phyloP scores from a whole-genome alignment of 2,888 invertebrate species.

The Anticlea derivata region DNA sequence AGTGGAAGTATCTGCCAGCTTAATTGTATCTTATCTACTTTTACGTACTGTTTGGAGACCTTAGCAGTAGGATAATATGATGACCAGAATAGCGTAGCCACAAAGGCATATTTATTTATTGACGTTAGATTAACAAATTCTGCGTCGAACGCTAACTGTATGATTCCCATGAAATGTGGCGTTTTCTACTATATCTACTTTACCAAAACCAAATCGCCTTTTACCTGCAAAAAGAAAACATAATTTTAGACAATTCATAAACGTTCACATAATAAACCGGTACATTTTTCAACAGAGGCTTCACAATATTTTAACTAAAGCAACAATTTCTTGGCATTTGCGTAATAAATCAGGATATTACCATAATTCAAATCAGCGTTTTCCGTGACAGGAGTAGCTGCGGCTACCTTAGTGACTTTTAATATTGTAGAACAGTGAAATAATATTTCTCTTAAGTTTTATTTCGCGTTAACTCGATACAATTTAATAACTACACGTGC shows the following conservation, averaged over 20 bases:
- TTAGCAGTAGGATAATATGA: too few relatives aligned
- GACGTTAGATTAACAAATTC: too few relatives aligned
- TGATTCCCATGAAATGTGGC: constrained; percentile 34
- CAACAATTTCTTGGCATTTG: constrained; percentile 45
- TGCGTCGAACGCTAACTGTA: too few relatives aligned
- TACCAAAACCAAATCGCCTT: constrained; percentile 25
- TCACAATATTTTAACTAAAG: constrained; percentile 30
- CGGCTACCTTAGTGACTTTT: constrained; percentile 35
- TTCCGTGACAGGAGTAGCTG: constrained; percentile 36
- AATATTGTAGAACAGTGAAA: constrained; percentile 32
- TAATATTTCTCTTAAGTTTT: constrained; percentile 27
- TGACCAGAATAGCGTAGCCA: too few relatives aligned
- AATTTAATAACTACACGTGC: too few relatives aligned
- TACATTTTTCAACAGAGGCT: constrained; percentile 25
- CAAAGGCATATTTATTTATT: too few relatives aligned
- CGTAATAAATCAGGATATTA: constrained; percentile 50
- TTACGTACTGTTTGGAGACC: background rate
- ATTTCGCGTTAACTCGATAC: too few relatives aligned
- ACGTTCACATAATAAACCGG: constrained; percentile 16
- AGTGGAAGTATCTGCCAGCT: too few relatives aligned
- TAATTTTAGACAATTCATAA: constrained; percentile 27
- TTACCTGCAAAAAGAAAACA: constrained; percentile 52
- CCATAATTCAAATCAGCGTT: constrained; percentile 52
- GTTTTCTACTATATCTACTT: constrained; percentile 34
- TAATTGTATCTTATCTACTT: too few relatives aligned